phyloP scores from a whole-genome alignment of 1,140 invertebrate genomes.

The Calosoma granatense region DNA sequence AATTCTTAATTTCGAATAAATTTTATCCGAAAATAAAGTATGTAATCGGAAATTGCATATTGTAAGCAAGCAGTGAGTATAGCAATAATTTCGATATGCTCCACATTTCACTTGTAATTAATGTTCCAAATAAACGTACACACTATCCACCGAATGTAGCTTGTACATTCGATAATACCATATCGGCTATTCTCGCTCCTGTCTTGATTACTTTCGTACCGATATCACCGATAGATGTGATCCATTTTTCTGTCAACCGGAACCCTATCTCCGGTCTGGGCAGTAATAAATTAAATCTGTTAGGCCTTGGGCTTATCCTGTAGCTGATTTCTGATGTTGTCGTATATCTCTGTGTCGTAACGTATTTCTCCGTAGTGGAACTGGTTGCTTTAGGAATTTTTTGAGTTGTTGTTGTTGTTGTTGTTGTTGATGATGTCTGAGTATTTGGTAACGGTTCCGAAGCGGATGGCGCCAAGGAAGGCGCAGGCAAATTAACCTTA shows the following conservation, averaged over 20 bases:
- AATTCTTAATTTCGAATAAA: too few relatives aligned
- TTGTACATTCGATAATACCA: background rate
- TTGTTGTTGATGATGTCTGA: background rate
- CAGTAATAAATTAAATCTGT: background rate
- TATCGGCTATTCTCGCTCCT: background rate
- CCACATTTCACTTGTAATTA: too few relatives aligned
- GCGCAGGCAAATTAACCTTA: background rate
- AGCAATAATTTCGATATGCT: too few relatives aligned
- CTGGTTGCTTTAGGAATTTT: background rate
- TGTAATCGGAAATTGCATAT: too few relatives aligned
- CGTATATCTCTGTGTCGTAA: background rate
- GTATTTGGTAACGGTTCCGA: background rate
- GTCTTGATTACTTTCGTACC: constrained; percentile 1
- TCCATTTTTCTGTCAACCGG: background rate
- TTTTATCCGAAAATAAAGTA: too few relatives aligned
- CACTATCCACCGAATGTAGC: background rate
- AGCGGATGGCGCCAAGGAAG: background rate
- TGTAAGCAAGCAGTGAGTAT: too few relatives aligned
- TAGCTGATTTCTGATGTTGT: background rate
- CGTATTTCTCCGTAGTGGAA: background rate
- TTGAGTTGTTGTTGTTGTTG: background rate
- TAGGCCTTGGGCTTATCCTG: background rate
- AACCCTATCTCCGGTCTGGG: background rate
- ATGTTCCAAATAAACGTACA: too few relatives aligned
- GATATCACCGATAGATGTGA: background rate